Evolutionary conservation across 2,888 invertebrate genomes (phyloP).

Genomic region (Fissipunctia ypsillon): DNA sequence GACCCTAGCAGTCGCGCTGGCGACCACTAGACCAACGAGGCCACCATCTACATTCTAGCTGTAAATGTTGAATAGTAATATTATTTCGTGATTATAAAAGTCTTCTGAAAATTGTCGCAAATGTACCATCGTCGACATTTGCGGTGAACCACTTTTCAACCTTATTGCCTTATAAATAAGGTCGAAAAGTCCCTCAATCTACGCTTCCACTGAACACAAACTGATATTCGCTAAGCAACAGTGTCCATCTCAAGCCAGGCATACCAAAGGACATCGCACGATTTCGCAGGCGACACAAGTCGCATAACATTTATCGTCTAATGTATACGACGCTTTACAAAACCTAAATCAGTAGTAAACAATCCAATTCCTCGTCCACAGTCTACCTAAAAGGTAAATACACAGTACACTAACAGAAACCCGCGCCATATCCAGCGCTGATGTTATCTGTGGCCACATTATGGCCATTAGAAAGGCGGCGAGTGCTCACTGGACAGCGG

Average conservation of each 20-base stretch:
- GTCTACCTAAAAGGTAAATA: constrained; percentile 38
- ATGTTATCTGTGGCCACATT: constrained; percentile 49
- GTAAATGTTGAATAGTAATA: not conserved
- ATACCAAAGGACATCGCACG: not conserved
- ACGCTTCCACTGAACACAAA: not conserved
- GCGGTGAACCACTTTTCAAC: too few species aligned
- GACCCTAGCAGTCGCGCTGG: too few species aligned
- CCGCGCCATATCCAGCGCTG: constrained; percentile 43
- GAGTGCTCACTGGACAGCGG: constrained; percentile 53
- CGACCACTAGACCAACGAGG: not conserved
- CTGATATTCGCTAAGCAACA: not conserved
- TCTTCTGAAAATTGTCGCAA: not conserved
- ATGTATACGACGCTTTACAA: not conserved
- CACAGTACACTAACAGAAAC: constrained; percentile 11
- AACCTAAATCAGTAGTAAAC: constrained; percentile 9
- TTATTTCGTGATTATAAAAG: not conserved
- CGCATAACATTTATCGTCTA: not conserved
- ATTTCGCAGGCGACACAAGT: not conserved
- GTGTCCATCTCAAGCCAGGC: not conserved
- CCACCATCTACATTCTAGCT: not conserved
- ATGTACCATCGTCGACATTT: not conserved
- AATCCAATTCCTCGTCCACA: constrained; percentile 1
- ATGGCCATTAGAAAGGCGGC: constrained; percentile 72
- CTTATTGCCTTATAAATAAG: too few species aligned
- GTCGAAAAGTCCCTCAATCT: not conserved